Evolutionary conservation across 2,888 invertebrate species (phyloP), one percentile per base, ranked within the genome.

Genomic region (Catocala fraxini): DNA sequence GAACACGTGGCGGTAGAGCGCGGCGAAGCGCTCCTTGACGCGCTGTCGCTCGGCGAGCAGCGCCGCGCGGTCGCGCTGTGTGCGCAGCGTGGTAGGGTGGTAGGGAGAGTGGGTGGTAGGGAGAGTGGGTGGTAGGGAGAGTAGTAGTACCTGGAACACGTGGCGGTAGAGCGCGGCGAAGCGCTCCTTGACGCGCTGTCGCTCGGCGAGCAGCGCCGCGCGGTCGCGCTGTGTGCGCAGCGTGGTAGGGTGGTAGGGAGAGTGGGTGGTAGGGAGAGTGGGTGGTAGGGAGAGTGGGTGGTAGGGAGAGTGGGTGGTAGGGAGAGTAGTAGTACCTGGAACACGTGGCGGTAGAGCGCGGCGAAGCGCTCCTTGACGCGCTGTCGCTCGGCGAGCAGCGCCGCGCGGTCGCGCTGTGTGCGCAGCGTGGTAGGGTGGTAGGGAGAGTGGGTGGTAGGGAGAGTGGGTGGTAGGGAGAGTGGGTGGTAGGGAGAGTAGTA

Each of bases 131-230:
- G n/a, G n/a, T n/a, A n/a, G n/a, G n/a, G n/a, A n/a, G n/a, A n/a
- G n/a, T n/a, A n/a, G n/a, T n/a, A n/a, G 15, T 82, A 98, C 98
- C 95, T 98, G 97, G 92, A 99, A 98, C 68, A 99, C 98, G 85
- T 98, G 98, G 68, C 97, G 94, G 89, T 99, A 99, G 6, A 99
- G 95, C 73, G 97, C 96, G 42, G 97, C 96, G 89, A 98, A 98
- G 83, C 98, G 97, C 75, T 98, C 98, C 87, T 98, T 98, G 70
- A 98, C 96, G 34, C 98, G 95, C 75, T 97, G 96, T 66, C 97
- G 94, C 87, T 98, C 97, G 0, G 96, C 94, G 5, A 96, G 92
- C 75, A 98, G 95, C 64, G 95, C 95, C 71, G 97, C 97, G 69
- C 97, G 96, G 77, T 98, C 98, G 39, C 96, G 95, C 61, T 96